Evolutionary conservation across 2,113 vertebrate genomes (phyloP), one percentile per base, ranked within the genome.

Genomic region (Leptodactylus fuscus): DNA sequence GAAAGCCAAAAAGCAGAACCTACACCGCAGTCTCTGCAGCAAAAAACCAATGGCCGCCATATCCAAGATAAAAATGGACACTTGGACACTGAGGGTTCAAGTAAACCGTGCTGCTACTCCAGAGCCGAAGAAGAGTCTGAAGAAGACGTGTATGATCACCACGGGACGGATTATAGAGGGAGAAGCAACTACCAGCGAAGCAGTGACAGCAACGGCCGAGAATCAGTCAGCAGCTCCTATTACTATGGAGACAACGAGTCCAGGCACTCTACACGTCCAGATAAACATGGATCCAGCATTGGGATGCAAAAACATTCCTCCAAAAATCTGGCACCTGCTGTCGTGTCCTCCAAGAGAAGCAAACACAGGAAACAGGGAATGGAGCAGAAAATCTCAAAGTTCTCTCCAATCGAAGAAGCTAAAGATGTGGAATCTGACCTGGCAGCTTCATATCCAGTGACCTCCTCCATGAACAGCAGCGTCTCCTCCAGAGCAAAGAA

Each of bases 351-450:
- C 0, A 99, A 99, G 89, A 96, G 98, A 88, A 99, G 97, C 92
- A 99, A 99, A 88, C 98, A 99, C 90, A 95, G 98, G 81, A 99
- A 99, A 90, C 98, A 98, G 88, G 97, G 97, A 88, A 96, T 99
- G 93, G 98, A 99, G 85, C 98, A 99, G 87, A 99, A 99, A 91
- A 97, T 99, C 88, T 99, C 98, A 1, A 99, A 99, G 90, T 99
- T 99, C 91, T 99, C 98, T 0, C 98, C 98, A 16, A 99, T 99
- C 0, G 98, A 99, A 90, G 98, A 99, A 92, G 97, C 98, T 88
- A 96, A 97, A 89, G 98, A 99, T 0, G 98, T 98, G 67, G 98
- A 99, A 88, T 96, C 96, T 0, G 98, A 99, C 88, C 91, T 99
- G 82, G 97, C 98, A 41, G 95, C 97, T 83, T 98, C 97, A 9